Conservation (phyloP, 2,113 vertebrate species). For the Pionites leucogaster region DNA sequence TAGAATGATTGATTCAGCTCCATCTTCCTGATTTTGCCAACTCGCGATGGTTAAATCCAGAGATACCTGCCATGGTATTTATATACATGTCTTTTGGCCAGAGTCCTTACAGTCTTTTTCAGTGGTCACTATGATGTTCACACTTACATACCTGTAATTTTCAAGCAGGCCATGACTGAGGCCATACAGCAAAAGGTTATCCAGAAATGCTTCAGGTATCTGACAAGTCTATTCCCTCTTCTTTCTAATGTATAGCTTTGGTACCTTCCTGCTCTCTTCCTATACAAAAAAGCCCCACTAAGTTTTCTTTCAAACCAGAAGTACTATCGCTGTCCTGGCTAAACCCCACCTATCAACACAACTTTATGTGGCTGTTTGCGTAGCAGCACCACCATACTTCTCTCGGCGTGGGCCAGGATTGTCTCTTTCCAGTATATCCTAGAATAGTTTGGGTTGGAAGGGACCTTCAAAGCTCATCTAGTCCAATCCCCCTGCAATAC, state of each 20-base stretch:
- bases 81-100: not conserved
- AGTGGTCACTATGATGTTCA: not conserved
- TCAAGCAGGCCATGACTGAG: not conserved
- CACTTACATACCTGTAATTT: not conserved
- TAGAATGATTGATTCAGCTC: not conserved
- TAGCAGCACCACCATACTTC: not conserved
- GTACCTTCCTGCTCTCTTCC: not conserved
- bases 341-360: not conserved
- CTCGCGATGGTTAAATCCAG: not conserved
- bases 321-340: not conserved
- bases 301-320: not conserved
- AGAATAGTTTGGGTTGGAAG: not conserved
- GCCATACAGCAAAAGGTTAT: not conserved
- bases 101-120: not conserved
- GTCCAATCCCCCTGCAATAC: not conserved
- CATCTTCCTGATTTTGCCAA: not conserved
- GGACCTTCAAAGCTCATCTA: not conserved
- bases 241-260: not conserved
- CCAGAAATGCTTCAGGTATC: not conserved
- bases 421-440: not conserved
- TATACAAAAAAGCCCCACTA: not conserved
- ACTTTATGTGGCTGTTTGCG: not conserved
- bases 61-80: not conserved
- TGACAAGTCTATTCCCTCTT: not conserved
- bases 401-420: not conserved